Evolutionary conservation across 2,797 vertebrate species (phyloP), one percentile per base, ranked within the genome.

Genomic region (Falco concolor): DNA sequence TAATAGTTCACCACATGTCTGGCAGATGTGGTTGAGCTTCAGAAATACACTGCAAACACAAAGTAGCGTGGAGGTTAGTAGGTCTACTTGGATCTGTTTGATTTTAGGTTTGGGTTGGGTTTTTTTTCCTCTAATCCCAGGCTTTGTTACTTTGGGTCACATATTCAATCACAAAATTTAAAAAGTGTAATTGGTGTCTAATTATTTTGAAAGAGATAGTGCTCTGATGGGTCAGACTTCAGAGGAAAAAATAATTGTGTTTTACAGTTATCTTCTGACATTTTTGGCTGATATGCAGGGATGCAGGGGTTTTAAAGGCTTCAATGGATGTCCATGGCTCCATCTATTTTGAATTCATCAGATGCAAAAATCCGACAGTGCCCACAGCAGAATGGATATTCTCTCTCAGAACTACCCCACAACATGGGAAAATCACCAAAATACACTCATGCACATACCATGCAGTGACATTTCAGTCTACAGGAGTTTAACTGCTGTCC

Each of bases 61-160:
- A 13, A 8, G 40, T 8, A 24, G 21, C 6, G 0, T 13, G 3
- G 12, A 27, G 8, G 36, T 21, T 47, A 20, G 34, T 8, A 45
- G 52, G 42, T 8, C 36, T 14, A 2, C 28, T 56, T 17, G 24
- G 8, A 12, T 16, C 32, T 56, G 8, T 30, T 50, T 19, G 34
- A 11, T 21, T 54, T 40, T 10, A 23, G 25, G 4, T 11, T 32
- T 44, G 3, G 2, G 4, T 44, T 18, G 44, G 3, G 1, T 4
- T 5, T 5, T 4, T 19, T 40, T 78, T 38, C 4, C 3, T 36
- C 24, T 30, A 14, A 45, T 50, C n/a, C 56, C 42, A 27, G 42
- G 14, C 50, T 70, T 18, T 57, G 32, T 44, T 50, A 9, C 45
- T 57, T 68, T 20, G 74, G 30, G 10, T 63, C 49, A 30, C 24